A percentile compares a stretch with the other conserved stretches of the same genome.
phyloP scores from a whole-genome alignment of 35 echinoderm and acorn worm species.

The Acanthaster planci region DNA sequence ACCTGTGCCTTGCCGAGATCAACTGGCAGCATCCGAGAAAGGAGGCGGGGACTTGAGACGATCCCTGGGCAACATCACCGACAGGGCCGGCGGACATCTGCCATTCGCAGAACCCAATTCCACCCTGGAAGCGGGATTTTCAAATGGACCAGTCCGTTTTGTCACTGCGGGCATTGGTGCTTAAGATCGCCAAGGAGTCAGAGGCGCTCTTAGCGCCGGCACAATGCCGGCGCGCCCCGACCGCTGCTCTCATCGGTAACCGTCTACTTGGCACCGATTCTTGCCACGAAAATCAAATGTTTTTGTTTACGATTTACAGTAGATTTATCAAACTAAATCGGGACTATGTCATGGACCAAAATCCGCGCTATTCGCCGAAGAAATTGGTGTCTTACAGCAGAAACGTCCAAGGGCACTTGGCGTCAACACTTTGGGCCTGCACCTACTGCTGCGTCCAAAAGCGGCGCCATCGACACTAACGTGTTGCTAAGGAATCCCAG shows the following conservation, averaged over 20 bases:
- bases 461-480: conserved; percentile 1
- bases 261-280: background rate
- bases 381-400: background rate
- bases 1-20: conserved; percentile 19
- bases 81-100: conserved; percentile 47
- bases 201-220: conserved; percentile 14
- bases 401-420: background rate
- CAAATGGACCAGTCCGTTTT: conserved; percentile 20
- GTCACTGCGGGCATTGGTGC: conserved; percentile 12
- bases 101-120: conserved; percentile 47
- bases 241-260: background rate
- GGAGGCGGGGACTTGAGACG: conserved; percentile 38
- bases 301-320: conserved; percentile 12
- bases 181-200: conserved; percentile 1
- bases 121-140: conserved; percentile 30
- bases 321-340: conserved; percentile 7
- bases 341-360: background rate
- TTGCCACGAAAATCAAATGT: conserved; percentile 14
- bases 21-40: conserved; percentile 29
- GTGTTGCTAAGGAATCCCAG: conserved; percentile 1
- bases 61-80: conserved; percentile 45
- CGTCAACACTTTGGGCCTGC: too few relatives aligned
- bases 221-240: background rate
- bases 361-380: background rate
- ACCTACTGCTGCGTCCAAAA: background rate